Base-by-base conservation (phyloP, 1,140 invertebrate species). In the Pararge aegeria region DNA sequence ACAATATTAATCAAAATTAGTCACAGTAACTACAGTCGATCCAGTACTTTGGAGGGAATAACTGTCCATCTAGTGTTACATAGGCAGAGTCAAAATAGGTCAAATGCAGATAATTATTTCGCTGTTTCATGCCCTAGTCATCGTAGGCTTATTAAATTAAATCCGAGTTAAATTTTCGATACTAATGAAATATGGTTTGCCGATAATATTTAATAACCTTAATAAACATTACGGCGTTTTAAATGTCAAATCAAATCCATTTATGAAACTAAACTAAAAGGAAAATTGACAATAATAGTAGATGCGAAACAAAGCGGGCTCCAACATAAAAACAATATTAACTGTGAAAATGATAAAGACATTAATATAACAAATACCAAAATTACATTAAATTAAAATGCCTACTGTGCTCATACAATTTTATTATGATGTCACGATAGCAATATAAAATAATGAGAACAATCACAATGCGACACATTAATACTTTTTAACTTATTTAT, bases 161-260 rank as follows among this genome's bases (percentile, higher is more conserved):
- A 54, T 54, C 40, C 44, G 15, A 48, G 19, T 40, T 38, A 38
- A 9, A 49, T 38, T 60, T 61, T 48, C 51, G 30, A 61, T 61
- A 61, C 42, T 37, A 54, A 49, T 61, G 51, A 64, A 64, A 64
- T 64, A 64, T 57, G 24, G 52, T 40, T 50, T 54, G 13, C 51
- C 38, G 50, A 63, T 63, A 54, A 49, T 53, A 51, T 57, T 56
- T 46, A 63, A 53, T 48, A 53, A 57, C 49, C 16, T 49, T 61
- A 61, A 54, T 54, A 21, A 54, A 29, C 58, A 27, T 20, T 21
- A 49, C 46, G 42, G 30, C 19, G 42, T 48, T 53, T 53, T 61
- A 46, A 60, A 53, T 37, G 57, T 53, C 57, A 60, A 53, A 53
- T 53, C 57, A 60, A 53, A 53, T 53, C 49, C 51, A 54, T 48